Base-by-base conservation (phyloP, 2,797 vertebrate genomes). In the Oreonectes daqikongensis region DNA sequence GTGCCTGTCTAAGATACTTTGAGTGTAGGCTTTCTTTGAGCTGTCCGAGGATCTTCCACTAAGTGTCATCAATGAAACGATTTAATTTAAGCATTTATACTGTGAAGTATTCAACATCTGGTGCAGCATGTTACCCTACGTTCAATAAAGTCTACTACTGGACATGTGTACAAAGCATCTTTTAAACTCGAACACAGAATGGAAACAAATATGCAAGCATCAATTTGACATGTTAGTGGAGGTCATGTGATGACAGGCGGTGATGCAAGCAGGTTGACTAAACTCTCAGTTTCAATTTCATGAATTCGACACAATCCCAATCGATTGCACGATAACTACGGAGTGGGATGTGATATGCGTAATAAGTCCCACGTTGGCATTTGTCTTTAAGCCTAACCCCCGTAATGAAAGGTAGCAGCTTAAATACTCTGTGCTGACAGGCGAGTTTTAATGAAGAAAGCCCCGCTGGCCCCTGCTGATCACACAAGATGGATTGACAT, bases 401-500 rank as follows among this genome's bases (percentile, higher is more conserved):
- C 8, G 50, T 68, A 68, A 48, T 48, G 18, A 59, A 75, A 68
- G 15, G 22, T 69, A 63, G 35, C 72, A 61, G 38, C 64, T 59
- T 64, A 46, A 38, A 53, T 78, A 67, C 79, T 64, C 52, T 79
- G 44, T 42, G 57, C 67, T 72, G 79, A 83, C 81, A 76, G 78
- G 68, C 59, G 35, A 61, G 65, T 82, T 69, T 69, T 61, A 69
- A 70, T 82, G 82, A 75, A 89, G 88, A 84, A 82, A 83, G 84
- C 80, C n/a, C 46, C 61, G 15, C 66, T 60, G 78, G 66, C 82
- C 75, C 72, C 81, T 81, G 71, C 72, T 79, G 77, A 85, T 87
- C 79, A 77, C 46, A 71, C 69, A 79, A 84, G 81, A 88, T 78
- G 65, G 77, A 78, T 81, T 82, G 81, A 81, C 71, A 85, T 83